Percentiles rank a stretch among this genome's conserved stretches.
phyloP scores from a whole-genome alignment of 2,797 vertebrate genomes.

The Centroberyx gerrardi region DNA sequence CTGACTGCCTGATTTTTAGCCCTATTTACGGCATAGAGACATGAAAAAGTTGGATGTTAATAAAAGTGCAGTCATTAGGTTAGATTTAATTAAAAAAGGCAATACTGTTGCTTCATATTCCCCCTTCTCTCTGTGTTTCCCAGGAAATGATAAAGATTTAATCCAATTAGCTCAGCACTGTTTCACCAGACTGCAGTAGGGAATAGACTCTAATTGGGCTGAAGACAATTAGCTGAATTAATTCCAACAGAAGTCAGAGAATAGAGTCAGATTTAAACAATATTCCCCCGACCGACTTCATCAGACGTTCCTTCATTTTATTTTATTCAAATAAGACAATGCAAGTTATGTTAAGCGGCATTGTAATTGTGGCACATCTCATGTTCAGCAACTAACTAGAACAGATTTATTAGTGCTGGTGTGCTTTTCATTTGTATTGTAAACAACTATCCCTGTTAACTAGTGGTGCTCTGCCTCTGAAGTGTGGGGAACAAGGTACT shows the following conservation, averaged over 20 bases:
- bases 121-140: constrained; percentile 78
- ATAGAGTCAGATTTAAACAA: constrained; percentile 84
- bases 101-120: constrained; percentile 79
- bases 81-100: constrained; percentile 84
- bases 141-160: constrained; percentile 89
- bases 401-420: constrained; percentile 73
- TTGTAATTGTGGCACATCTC: constrained; percentile 71
- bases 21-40: constrained; percentile 64
- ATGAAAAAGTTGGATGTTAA: constrained; percentile 75
- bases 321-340: constrained; percentile 78
- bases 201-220: constrained; percentile 89
- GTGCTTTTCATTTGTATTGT: constrained; percentile 65
- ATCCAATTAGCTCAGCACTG: constrained; percentile 88
- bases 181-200: constrained; percentile 84
- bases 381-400: constrained; percentile 70
- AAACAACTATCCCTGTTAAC: constrained; percentile 68
- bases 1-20: constrained; percentile 55
- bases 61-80: constrained; percentile 82
- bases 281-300: constrained; percentile 74
- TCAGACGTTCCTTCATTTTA: constrained; percentile 75
- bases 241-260: constrained; percentile 86
- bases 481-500: background rate
- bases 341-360: constrained; percentile 70
- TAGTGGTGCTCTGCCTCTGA: constrained; percentile 5
- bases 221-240: constrained; percentile 90